Base-by-base conservation (phyloP, 2,113 vertebrate species). In the Lepus europaeus region DNA sequence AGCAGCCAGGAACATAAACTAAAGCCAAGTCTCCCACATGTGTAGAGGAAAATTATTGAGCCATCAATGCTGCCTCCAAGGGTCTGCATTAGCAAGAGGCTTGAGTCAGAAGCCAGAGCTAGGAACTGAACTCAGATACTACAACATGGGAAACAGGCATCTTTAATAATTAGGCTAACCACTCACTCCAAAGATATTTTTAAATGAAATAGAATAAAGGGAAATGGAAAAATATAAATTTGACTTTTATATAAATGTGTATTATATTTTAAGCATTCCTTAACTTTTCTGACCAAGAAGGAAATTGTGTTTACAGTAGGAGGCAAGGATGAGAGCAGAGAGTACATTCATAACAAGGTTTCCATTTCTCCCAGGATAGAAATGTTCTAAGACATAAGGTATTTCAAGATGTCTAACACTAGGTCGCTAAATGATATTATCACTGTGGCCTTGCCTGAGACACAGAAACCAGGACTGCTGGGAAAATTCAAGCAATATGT, bases 181-280 rank as follows among this genome's bases (percentile, higher is more conserved):
- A 59, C 56, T 59, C 56, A 59, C 56, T 16, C 19, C 56, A 59
- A 59, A 59, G 27, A 63, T 82, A 59, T 39, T 93, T 95, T 78
- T 72, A 51, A 89, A 91, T 45, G 29, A 82, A 45, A 22, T 22
- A 45, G 23, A 31, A 20, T 3, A 49, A 8, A 9, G 4, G 13
- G 33, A 72, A 63, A 17, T 63, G 39, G 6, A 29, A 88, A 16
- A 87, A 27, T 51, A 19, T 39, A 82, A 82, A 69, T 7, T 39
- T 77, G 10, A 59, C 31, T 84, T 87, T 68, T 49, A 84, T 8
- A 39, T 29, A 33, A 39, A 68, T 12, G 22, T 23, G 9, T 80
- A 70, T 77, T 89, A 70, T 29, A 25, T 69, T 80, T 96, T 82
- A 82, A 87, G 16, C 19, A 22, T 22, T 45, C 72, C 56, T 72